Conservation (phyloP, 2,797 vertebrate genomes). For the Girardinus metallicus region DNA sequence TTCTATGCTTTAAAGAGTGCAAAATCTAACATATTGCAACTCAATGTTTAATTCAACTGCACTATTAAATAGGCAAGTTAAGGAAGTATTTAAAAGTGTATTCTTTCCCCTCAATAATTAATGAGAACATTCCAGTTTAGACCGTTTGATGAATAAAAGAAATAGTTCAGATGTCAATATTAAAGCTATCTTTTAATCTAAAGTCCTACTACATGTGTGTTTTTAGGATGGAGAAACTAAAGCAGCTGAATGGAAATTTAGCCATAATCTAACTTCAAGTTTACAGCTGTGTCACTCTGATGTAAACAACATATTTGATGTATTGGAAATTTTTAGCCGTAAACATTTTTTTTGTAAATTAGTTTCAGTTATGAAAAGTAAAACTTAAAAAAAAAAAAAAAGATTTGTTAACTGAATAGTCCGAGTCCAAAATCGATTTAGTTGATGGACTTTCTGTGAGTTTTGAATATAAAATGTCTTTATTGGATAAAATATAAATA, state of each 20-base stretch:
- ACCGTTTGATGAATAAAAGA: not conserved
- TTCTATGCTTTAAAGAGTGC: constrained; percentile 6
- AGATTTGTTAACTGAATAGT: constrained; percentile 23
- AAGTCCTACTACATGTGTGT: not conserved
- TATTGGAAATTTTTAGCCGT: constrained; percentile 3
- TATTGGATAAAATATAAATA: constrained; percentile 32
- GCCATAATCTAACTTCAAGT: constrained; percentile 14
- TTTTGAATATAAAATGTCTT: not conserved
- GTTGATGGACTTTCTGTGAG: constrained; percentile 10
- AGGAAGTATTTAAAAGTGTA: not conserved
- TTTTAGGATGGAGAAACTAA: constrained; percentile 2
- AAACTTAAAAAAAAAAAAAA: not conserved
- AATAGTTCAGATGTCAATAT: not conserved
- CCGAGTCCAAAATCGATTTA: not conserved
- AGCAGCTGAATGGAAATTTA: constrained; percentile 35
- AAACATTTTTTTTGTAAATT: constrained; percentile 11
- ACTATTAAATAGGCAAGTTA: not conserved
- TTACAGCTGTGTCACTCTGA: not conserved
- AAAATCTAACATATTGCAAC: not conserved
- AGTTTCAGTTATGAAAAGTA: constrained; percentile 4
- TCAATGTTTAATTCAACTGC: constrained; percentile 1
- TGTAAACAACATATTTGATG: constrained; percentile 7
- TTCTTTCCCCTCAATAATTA: not conserved
- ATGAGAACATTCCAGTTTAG: not conserved
- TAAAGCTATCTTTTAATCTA: not conserved